Conservation (phyloP, 2,888 invertebrate species). For the Caenorhabditis sulstoni region DNA sequence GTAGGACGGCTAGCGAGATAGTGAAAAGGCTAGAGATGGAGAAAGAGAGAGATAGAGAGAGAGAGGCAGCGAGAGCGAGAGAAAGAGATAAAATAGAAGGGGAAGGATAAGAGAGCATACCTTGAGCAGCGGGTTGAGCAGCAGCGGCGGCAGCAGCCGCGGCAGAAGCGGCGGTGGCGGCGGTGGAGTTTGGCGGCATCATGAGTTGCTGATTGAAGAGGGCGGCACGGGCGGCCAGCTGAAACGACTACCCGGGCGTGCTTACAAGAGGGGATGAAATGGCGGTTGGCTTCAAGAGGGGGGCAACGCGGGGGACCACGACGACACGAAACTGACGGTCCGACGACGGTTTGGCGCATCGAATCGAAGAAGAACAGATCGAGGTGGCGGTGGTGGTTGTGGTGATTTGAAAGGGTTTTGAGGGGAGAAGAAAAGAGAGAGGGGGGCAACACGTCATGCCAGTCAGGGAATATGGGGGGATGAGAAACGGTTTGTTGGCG, state of each 20-base stretch:
- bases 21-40: neutral
- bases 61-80: constrained; percentile 5
- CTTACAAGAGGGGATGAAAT: constrained; percentile 27
- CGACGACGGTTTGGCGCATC: no score
- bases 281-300: neutral
- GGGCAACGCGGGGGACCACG: no score
- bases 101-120: constrained; percentile 9
- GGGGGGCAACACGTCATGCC: constrained; percentile 11
- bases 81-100: constrained; percentile 13
- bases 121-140: constrained; percentile 6
- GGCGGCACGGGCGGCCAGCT: constrained; percentile 54
- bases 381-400: neutral
- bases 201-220: constrained; percentile 41
- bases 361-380: constrained; percentile 17
- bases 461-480: neutral
- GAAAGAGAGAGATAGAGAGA: constrained; percentile 8
- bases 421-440: constrained; percentile 1
- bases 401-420: neutral
- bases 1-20: neutral
- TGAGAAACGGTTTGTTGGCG: no score
- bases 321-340: neutral
- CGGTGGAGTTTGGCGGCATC: constrained; percentile 11
- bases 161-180: neutral
- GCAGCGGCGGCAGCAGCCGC: no score
- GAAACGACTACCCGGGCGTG: constrained; percentile 52